Percentiles rank a stretch among this genome's conserved stretches.
Conservation (phyloP, 2,113 vertebrate genomes). For the Zosterops lateralis region DNA sequence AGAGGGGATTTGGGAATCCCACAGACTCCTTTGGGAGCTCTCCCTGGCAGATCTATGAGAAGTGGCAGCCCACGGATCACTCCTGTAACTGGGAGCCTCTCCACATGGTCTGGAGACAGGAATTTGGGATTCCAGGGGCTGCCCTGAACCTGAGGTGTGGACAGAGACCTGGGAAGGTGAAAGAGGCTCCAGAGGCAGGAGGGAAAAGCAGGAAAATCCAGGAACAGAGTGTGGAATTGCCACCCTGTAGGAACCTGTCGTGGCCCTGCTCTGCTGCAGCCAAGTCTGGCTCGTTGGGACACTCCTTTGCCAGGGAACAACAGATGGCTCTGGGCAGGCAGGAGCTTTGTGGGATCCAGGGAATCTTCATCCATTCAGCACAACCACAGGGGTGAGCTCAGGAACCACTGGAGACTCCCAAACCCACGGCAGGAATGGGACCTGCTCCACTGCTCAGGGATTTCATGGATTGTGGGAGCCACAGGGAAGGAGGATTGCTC, state of each 20-base stretch:
- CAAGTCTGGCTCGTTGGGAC: neutral
- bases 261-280: neutral
- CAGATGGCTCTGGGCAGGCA: neutral
- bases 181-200: neutral
- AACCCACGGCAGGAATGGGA: neutral
- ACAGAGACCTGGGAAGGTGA: neutral
- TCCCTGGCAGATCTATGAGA: neutral
- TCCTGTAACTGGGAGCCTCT: neutral
- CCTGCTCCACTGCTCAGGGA: rapidly evolving
- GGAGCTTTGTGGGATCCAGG: neutral
- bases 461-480: rapidly evolving
- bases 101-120: rapidly evolving
- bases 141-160: neutral
- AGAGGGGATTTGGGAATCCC: neutral
- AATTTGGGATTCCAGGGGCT: neutral
- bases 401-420: neutral
- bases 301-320: neutral
- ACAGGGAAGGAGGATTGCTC: neutral
- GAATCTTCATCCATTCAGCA: neutral
- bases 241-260: neutral
- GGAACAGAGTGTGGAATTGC: neutral
- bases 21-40: neutral
- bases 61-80: rapidly evolving
- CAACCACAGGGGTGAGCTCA: neutral
- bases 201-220: neutral